Evolutionary conservation across 64 coral and sea anemone genomes (phyloP), one percentile per base, ranked within the genome.

Genomic region (Catalaphyllia jardinei): DNA sequence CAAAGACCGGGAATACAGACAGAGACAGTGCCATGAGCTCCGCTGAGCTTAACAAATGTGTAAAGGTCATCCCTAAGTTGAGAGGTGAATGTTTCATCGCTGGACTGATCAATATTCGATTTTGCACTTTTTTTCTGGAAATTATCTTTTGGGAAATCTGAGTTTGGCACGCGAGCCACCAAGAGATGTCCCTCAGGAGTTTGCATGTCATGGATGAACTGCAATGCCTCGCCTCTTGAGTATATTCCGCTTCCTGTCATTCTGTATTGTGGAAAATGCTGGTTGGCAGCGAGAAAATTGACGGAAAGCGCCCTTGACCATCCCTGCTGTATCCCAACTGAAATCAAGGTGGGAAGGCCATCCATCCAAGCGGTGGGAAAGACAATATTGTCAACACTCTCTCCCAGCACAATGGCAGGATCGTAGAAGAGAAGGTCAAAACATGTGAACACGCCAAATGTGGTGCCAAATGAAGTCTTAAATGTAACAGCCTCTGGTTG

Each of bases 401-500:
- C 67, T 2, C 95, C 94, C 25, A 99, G 89, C 31, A 88, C 91
- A 64, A 99, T 63, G 1, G 97, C 91, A 39, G 97, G 97, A 46
- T 92, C 71, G 39, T 90, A 71, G 52, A 89, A 99, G 20, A 99
- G 27, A 85, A 99, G 89, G n/a, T 99, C 97, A 89, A 99, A 99
- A 62, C 97, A 99, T 22, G 97, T 99, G 73, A 99, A 99, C 18
- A 99, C 91, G 16, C 97, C 97, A 86, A 99, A 99, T 87, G 83
- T 86, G 62, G 95, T 71, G 6, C 79, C 84, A 86, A 99, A 99
- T 52, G 93, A 92, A 0, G 97, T 95, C 17, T 76, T 88, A 85
- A 99, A 99, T 28, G 80, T 95, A 2, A 95, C 94, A 49, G 49
- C 35, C 67, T 99, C 96, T 72, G 83, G 87, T 90, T 93, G 75